Evolutionary conservation across 2,888 invertebrate genomes (phyloP).

Genomic region (Melinopterus prodromus): DNA sequence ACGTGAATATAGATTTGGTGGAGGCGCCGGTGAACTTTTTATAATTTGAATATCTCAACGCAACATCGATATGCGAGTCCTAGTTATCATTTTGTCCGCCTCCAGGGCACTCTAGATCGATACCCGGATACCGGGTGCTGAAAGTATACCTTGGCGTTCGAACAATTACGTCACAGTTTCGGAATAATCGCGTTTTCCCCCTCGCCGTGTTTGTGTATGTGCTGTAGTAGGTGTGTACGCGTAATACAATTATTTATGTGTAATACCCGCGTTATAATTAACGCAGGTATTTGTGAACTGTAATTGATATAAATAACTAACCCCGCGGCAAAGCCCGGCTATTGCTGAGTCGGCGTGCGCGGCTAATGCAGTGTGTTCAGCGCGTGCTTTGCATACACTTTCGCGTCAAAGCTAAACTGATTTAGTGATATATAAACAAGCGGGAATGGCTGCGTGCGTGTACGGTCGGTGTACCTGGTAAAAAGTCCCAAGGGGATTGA

Average conservation of each 20-base stretch:
- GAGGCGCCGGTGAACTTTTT: no score
- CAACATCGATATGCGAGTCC: background rate
- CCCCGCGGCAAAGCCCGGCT: background rate
- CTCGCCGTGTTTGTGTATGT: background rate
- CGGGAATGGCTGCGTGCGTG: background rate
- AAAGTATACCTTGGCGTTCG: background rate
- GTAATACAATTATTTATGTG: background rate
- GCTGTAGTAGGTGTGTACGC: background rate
- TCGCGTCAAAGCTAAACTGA: background rate
- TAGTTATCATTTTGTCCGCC: background rate
- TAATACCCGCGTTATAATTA: background rate
- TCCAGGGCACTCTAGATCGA: background rate
- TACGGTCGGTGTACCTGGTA: background rate
- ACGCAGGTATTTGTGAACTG: background rate
- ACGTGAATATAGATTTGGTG: no score
- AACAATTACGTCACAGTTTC: background rate
- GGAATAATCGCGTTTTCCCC: background rate
- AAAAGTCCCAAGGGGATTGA: background rate
- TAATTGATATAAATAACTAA: conserved; percentile 4
- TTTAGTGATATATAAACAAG: background rate
- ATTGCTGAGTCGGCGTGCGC: background rate
- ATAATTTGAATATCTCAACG: no score
- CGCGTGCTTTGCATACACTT: background rate
- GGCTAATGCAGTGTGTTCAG: background rate
- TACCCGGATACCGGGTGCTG: background rate